Evolutionary conservation across 2,888 invertebrate species (phyloP).

Genomic region (Euzetes globulus): DNA sequence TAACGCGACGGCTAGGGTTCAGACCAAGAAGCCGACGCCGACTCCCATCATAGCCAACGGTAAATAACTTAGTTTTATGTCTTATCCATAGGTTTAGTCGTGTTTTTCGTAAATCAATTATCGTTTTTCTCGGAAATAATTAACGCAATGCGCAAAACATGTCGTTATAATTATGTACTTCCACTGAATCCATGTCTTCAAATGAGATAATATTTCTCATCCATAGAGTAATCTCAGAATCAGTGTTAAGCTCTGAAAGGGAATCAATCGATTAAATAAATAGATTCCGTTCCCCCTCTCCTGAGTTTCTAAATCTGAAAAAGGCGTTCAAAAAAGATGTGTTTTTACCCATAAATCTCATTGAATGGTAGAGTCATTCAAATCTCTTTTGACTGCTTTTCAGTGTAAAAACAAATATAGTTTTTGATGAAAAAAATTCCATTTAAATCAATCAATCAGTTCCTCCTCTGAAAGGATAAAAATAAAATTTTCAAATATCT

Average conservation of each 20-base stretch:
- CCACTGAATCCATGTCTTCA: too few species aligned
- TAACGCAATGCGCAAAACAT: background rate
- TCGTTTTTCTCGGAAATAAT: background rate
- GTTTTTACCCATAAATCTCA: too few species aligned
- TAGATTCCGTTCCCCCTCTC: background rate
- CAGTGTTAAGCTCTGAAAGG: background rate
- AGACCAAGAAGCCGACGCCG: conserved; percentile 93
- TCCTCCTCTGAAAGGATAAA: too few species aligned
- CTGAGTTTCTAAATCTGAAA: background rate
- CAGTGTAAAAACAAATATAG: too few species aligned
- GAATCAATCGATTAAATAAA: background rate
- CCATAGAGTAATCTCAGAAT: background rate
- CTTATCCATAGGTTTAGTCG: background rate
- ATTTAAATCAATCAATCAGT: too few species aligned
- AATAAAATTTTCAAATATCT: too few species aligned
- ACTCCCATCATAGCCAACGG: conserved; percentile 33
- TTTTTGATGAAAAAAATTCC: too few species aligned
- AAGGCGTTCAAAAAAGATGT: conserved; percentile 1
- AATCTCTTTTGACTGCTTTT: too few species aligned
- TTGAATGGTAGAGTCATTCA: too few species aligned
- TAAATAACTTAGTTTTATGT: background rate
- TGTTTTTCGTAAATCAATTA: background rate
- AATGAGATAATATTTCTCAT: too few species aligned
- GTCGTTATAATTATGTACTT: too few species aligned
- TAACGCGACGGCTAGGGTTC: conserved; percentile 98